phyloP scores from a whole-genome alignment of 2,888 invertebrate genomes.

The Drosophila robusta region DNA sequence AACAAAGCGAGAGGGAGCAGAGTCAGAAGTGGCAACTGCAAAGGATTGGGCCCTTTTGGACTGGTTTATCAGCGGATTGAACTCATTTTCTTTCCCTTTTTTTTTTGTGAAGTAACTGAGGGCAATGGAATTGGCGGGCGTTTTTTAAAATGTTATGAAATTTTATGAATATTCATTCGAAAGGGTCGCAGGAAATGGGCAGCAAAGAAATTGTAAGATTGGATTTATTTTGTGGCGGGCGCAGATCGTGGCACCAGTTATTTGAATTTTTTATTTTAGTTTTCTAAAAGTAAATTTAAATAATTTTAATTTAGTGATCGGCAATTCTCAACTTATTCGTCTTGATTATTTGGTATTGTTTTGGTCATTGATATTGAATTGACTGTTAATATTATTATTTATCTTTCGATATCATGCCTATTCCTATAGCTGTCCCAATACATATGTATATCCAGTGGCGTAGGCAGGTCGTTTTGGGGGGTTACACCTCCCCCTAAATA shows the following conservation, averaged over 20 bases:
- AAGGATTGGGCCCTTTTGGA: slow-evolving; percentile 25
- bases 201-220: slow-evolving; percentile 2
- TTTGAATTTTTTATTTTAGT: neutral
- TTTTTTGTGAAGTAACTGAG: slow-evolving; percentile 22
- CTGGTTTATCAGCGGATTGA: slow-evolving; percentile 45
- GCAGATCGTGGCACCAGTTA: neutral
- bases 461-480: too few relatives aligned
- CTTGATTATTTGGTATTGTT: too few relatives aligned
- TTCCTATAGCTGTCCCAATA: too few relatives aligned
- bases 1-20: slow-evolving; percentile 30
- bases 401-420: too few relatives aligned
- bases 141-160: slow-evolving; percentile 20
- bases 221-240: neutral
- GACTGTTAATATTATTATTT: too few relatives aligned
- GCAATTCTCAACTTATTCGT: too few relatives aligned
- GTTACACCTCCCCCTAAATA: too few relatives aligned
- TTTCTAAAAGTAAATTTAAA: too few relatives aligned
- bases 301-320: too few relatives aligned
- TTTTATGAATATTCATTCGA: slow-evolving; percentile 33
- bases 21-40: slow-evolving; percentile 7
- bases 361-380: too few relatives aligned
- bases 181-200: slow-evolving; percentile 5
- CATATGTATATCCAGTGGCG: too few relatives aligned
- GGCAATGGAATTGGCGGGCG: slow-evolving; percentile 12
- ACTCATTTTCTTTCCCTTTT: slow-evolving; percentile 12